Evolutionary conservation across 2,888 invertebrate genomes (phyloP), one percentile per base, ranked within the genome.

Genomic region (Drosophila falleni): DNA sequence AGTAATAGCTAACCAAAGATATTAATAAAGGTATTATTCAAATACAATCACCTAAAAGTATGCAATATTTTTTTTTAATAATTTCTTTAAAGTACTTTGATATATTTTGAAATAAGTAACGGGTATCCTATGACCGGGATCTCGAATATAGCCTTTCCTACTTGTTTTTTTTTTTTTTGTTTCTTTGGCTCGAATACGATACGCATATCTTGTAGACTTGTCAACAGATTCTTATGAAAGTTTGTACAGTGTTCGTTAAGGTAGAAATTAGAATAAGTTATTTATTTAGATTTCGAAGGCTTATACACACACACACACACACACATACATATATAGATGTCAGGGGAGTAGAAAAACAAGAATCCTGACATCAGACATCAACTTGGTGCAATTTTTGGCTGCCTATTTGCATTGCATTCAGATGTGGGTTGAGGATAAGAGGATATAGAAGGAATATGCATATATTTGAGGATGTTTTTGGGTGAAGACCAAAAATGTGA

Each of bases 261-360:
- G 19, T 55, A 44, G 16, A 78, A 75, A 73, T 78, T 70, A 53
- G 51, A 61, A 39, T 64, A 70, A 70, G 49, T 70, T 60, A 75
- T 67, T 73, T 67, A 73, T 78, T 73, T 75, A 63, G 42, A 59
- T 78, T 72, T 75, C 62, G 37, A 55, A 65, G 31, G 5, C 23
- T 41, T 15, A 44, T 50, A 41, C 47, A 37, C 31, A 51, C 16
- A 42, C 26, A 35, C 23, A 16, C 10, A 15, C 19, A 42, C 6
- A 35, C 26, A 37, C 33, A 13, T 11, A n/a, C 8, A 15, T 11
- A 42, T 26, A 47, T 50, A 39, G 37, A 49, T 46, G 44, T 39
- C 26, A n/a, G 26, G 37, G 37, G n/a, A 46, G 63, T 16, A 26
- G 39, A 49, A 47, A 64, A 56, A 63, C 42, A 55, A 35, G 62